phyloP scores from a whole-genome alignment of 2,113 vertebrate genomes.

The Phrynosoma blainvillii region DNA sequence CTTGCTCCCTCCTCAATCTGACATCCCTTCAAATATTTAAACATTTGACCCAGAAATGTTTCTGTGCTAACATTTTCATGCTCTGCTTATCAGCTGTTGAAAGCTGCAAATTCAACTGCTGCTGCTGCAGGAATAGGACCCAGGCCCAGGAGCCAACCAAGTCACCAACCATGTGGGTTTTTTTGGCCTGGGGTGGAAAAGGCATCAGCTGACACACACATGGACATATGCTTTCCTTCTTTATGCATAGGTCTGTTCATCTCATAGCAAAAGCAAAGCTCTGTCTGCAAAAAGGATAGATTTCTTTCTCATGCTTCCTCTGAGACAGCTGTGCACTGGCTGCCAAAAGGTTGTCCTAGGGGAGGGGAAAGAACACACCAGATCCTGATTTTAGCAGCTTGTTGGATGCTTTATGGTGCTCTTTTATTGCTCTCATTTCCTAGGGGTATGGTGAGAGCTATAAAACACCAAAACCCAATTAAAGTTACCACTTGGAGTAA shows the following conservation, averaged over 20 bases:
- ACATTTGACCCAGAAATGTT: too few relatives aligned
- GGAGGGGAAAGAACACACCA: not conserved
- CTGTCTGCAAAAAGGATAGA: not conserved
- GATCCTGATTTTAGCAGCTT: not conserved
- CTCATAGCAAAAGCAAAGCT: not conserved
- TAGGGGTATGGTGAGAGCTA: not conserved
- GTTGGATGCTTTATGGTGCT: not conserved
- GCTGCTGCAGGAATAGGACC: too few relatives aligned
- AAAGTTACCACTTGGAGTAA: not conserved
- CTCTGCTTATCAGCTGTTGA: too few relatives aligned
- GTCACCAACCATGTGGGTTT: not conserved
- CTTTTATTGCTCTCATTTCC: conserved; percentile 30
- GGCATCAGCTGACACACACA: not conserved
- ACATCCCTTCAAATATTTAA: too few relatives aligned
- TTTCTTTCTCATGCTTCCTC: not conserved
- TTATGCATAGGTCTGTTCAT: not conserved
- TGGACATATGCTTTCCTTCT: not conserved
- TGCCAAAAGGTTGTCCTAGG: not conserved
- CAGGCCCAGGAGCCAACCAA: not conserved
- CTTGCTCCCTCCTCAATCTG: too few relatives aligned
- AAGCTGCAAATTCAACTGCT: too few relatives aligned
- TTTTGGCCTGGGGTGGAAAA: not conserved
- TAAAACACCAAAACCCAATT: conserved; percentile 1
- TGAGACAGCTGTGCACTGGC: not conserved
- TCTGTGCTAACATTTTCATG: too few relatives aligned